These are phyloP conservation scores for Lasioglossum villosulum DNA, from an alignment of 2,888 invertebrate genomes.

Conservation along the genomic window DNA sequence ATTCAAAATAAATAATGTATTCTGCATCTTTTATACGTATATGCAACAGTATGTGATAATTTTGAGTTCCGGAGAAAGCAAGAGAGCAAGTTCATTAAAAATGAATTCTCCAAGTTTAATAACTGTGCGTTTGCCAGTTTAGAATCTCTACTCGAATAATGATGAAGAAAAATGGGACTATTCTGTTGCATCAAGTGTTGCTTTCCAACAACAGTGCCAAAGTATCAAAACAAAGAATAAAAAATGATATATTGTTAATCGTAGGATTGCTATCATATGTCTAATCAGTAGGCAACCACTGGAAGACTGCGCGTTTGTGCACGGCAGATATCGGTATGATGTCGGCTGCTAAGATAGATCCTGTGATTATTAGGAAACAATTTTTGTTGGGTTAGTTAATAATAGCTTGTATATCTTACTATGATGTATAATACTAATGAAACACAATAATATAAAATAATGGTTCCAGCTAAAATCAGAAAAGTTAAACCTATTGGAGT, in stretches of 20 bases:
- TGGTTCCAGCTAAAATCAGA: conserved; percentile 79
- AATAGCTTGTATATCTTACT: conserved; percentile 71
- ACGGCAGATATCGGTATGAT: conserved; percentile 82
- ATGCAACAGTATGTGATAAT: neutral
- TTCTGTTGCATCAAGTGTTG: conserved; percentile 29
- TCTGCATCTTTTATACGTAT: neutral
- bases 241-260: conserved; percentile 74
- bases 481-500: conserved; percentile 83
- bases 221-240: conserved; percentile 68
- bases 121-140: neutral
- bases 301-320: conserved; percentile 81
- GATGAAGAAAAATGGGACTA: conserved; percentile 13
- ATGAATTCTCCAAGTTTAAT: neutral
- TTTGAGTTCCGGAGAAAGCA: neutral
- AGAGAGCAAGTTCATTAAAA: neutral
- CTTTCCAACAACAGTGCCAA: conserved; percentile 69
- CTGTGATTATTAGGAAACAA: conserved; percentile 84
- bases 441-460: conserved; percentile 78
- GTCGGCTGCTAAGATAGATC: conserved; percentile 84
- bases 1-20: conserved; percentile 18
- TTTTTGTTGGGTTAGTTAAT: conserved; percentile 80
- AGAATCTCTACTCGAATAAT: conserved; percentile 9
- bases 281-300: conserved; percentile 80
- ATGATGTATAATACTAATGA: conserved; percentile 77
- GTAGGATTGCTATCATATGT: conserved; percentile 73